Evolutionary conservation across 2,888 invertebrate species (phyloP).

Genomic region (Netelia fuscicornis): DNA sequence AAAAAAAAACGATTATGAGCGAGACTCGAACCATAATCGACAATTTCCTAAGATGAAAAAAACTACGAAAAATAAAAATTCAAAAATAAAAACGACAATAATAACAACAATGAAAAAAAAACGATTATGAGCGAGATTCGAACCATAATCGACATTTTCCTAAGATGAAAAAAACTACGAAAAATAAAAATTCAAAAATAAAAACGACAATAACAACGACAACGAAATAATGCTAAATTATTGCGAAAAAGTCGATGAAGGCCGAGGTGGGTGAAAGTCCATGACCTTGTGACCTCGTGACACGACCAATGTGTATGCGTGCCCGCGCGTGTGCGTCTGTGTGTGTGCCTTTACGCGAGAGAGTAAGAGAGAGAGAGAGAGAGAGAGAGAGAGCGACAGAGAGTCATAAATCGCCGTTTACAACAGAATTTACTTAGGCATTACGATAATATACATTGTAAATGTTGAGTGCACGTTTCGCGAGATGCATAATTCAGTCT

Average conservation of each 20-base stretch:
- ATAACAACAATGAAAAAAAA: neutral
- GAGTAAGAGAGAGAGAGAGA: neutral
- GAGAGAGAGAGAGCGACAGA: neutral
- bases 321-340: neutral
- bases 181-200: conserved; percentile 21
- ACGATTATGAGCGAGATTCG: neutral
- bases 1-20: neutral
- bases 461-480: conserved; percentile 35
- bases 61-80: too few species aligned
- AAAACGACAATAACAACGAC: neutral
- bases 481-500: conserved; percentile 57
- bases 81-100: too few species aligned
- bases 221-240: neutral
- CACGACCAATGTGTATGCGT: neutral
- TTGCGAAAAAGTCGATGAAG: neutral
- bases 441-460: conserved; percentile 33
- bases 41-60: neutral
- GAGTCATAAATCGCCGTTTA: conserved; percentile 8
- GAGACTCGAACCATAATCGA: too few species aligned
- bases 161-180: neutral
- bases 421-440: conserved; percentile 45
- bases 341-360: neutral
- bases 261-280: neutral
- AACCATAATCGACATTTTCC: neutral
- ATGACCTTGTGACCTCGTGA: neutral